These are phyloP conservation scores for Henicopernis longicauda DNA, from an alignment of 2,113 vertebrate genomes.

Conservation along the genomic window DNA sequence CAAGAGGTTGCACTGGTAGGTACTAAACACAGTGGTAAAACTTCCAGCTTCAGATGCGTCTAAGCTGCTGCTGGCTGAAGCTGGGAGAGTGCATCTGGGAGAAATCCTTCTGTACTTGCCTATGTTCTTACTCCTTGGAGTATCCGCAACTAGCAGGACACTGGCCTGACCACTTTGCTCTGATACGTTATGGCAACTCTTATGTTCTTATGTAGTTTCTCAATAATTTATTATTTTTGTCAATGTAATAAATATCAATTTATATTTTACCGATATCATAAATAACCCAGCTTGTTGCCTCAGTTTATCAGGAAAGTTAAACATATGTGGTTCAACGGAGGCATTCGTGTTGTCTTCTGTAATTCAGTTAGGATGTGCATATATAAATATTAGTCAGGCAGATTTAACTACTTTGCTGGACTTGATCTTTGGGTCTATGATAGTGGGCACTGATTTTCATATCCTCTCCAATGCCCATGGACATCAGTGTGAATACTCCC, in stretches of 20 bases:
- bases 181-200: neutral
- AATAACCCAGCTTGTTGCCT: neutral
- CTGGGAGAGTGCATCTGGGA: neutral
- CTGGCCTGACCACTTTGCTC: neutral
- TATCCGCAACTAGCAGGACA: neutral
- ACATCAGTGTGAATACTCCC: neutral
- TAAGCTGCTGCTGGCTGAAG: neutral
- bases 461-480: neutral
- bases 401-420: neutral
- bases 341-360: neutral
- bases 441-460: neutral
- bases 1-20: neutral
- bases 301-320: neutral
- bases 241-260: neutral
- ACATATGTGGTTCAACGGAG: neutral
- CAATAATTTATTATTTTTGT: neutral
- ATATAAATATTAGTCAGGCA: neutral
- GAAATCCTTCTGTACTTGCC: neutral
- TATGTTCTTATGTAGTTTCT: neutral
- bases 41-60: neutral
- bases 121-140: neutral
- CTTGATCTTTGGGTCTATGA: neutral
- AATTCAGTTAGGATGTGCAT: neutral
- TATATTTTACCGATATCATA: neutral
- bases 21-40: neutral